Evolutionary conservation across 1,140 invertebrate species (phyloP).

Genomic region (Drosophila melanogaster): Release_6_plus_ISO1_MT NT_033779.5:21724001-21724500

Average conservation of each 20-base stretch:
- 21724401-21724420: constrained; percentile 21
- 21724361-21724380: constrained; percentile 76
- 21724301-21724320: constrained; percentile 67
- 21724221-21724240: constrained; percentile 67
- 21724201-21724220: constrained; percentile 56
- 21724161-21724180: constrained; percentile 52
- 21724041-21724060: not conserved
- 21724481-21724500: constrained; percentile 53
- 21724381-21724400: constrained; percentile 79
- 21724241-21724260: constrained; percentile 43
- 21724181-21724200: constrained; percentile 18
- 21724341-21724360: constrained; percentile 62
- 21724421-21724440: not conserved
- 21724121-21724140: constrained; percentile 21
- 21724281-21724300: constrained; percentile 52
- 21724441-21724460: constrained; percentile 38
- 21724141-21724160: constrained; percentile 41
- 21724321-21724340: constrained; percentile 41
- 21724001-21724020: no score
- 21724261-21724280: constrained; percentile 63
- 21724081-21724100: constrained; percentile 22
- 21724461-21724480: constrained; percentile 75
- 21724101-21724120: not conserved
- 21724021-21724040: not conserved
- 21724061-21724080: not conserved